Evolutionary conservation across 2,113 vertebrate genomes (phyloP), one percentile per base, ranked within the genome.

Genomic region (Butorides virescens): DNA sequence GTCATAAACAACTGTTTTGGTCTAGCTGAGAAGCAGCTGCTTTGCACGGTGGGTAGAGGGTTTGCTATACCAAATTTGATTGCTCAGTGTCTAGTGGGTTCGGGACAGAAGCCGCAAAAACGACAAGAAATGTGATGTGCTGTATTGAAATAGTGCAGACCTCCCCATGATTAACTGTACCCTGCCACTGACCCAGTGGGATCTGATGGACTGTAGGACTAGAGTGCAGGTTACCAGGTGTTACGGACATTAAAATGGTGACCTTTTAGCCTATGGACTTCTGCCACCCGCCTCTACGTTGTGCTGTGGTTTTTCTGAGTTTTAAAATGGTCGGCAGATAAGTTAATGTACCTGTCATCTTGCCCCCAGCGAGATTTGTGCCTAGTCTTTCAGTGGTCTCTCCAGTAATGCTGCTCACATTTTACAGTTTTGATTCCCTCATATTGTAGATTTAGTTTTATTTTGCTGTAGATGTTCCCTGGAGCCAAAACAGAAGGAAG

Each of bases 401-500:
- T 58, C 18, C 52, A 85, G 49, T 88, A 92, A 81, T 73, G 61
- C 32, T 63, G 81, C 70, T 94, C 71, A 72, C 46, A 92, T 96
- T 87, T 96, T 92, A 82, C 0, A 3, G 47, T 74, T 96, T 67
- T 94, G 81, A 73, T 87, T 96, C 85, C 59, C 84, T 93, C 63
- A 39, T n/a, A 77, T 5, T 82, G 75, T 88, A 96, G 80, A 92
- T 93, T 92, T 96, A 88, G 77, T 90, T 96, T 96, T 85, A 92
- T 91, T 49, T 95, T 89, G 78, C 71, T 90, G 63, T 44, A 50
- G 83, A 86, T 89, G 29, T 73, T 95, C 83, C 82, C 95, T 94
- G 72, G 46, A 94, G 96, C 81, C 97, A 96, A 96, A 83, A 91
- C 47, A 97, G 77, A 93, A 94, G 82, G 53, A 73, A 88, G 46